These are phyloP conservation scores for Leucoma salicis DNA, from an alignment of 2,888 invertebrate genomes.

Conservation along the genomic window DNA sequence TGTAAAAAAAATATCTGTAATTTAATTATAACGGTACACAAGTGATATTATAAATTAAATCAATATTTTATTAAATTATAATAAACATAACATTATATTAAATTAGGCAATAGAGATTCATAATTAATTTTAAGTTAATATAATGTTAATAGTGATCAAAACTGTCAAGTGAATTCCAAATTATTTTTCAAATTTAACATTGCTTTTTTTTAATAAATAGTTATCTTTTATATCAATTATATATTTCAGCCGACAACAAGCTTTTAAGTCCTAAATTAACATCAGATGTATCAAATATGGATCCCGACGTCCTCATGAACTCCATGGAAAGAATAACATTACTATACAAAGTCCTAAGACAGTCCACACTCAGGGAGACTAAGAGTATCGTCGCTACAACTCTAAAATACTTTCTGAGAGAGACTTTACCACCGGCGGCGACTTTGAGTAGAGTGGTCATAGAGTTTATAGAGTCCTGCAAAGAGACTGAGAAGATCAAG, in stretches of 20 bases:
- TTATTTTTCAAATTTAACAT: too few relatives aligned
- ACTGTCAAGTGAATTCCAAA: too few relatives aligned
- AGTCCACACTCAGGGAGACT: conserved; percentile 42
- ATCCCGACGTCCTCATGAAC: conserved; percentile 72
- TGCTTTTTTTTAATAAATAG: too few relatives aligned
- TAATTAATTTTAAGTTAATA: too few relatives aligned
- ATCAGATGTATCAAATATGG: conserved; percentile 73
- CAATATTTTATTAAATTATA: too few relatives aligned
- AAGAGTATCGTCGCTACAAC: conserved; percentile 49
- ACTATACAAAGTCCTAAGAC: conserved; percentile 61
- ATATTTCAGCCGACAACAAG: conserved; percentile 65
- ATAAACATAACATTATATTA: too few relatives aligned
- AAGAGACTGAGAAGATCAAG: conserved; percentile 51
- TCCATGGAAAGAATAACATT: conserved; percentile 74
- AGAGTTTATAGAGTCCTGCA: conserved; percentile 72
- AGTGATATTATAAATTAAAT: too few relatives aligned
- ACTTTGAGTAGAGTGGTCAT: conserved; percentile 72
- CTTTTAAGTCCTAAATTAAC: conserved; percentile 64
- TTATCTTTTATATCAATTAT: too few relatives aligned
- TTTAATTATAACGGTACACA: too few relatives aligned
- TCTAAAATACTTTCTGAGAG: conserved; percentile 65
- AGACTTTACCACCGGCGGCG: conserved; percentile 73
- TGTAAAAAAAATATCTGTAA: too few relatives aligned
- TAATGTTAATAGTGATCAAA: too few relatives aligned
- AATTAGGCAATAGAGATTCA: too few relatives aligned